Percentiles rank a stretch among this genome's conserved stretches.
Conservation (phyloP, 2,888 invertebrate genomes). For the Papilio demoleus region DNA sequence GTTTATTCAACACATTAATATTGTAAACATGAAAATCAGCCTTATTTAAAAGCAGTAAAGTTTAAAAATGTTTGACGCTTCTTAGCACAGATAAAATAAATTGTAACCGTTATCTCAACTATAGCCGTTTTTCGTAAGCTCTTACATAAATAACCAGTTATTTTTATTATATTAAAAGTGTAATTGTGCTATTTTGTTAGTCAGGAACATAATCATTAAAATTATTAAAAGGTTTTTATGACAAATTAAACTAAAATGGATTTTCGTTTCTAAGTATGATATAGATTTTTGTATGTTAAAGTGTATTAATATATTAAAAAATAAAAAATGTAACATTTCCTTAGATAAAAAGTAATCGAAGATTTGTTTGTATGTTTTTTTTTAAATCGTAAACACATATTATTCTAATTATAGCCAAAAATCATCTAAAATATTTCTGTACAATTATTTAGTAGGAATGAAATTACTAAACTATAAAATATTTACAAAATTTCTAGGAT, state of each 20-base stretch:
- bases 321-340: not conserved
- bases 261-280: too few relatives aligned
- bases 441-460: conserved; percentile 72
- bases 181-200: conserved; percentile 40
- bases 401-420: conserved; percentile 47
- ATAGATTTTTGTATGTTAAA: not conserved
- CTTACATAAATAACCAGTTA: conserved; percentile 11
- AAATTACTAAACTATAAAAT: conserved; percentile 59
- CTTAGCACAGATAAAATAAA: conserved; percentile 11
- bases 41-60: conserved; percentile 32
- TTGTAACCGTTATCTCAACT: conserved; percentile 7
- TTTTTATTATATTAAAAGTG: conserved; percentile 16
- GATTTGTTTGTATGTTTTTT: not conserved
- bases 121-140: conserved; percentile 16
- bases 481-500: conserved; percentile 64
- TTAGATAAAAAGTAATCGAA: not conserved
- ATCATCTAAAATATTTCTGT: conserved; percentile 55
- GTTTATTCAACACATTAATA: not conserved
- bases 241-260: not conserved
- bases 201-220: conserved; percentile 34
- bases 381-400: conserved; percentile 7
- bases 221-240: not conserved
- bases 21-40: conserved; percentile 25
- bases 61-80: not conserved
- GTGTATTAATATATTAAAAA: not conserved